Base-by-base conservation (phyloP, 2,888 invertebrate genomes). In the Pterobdella sp. region DNA sequence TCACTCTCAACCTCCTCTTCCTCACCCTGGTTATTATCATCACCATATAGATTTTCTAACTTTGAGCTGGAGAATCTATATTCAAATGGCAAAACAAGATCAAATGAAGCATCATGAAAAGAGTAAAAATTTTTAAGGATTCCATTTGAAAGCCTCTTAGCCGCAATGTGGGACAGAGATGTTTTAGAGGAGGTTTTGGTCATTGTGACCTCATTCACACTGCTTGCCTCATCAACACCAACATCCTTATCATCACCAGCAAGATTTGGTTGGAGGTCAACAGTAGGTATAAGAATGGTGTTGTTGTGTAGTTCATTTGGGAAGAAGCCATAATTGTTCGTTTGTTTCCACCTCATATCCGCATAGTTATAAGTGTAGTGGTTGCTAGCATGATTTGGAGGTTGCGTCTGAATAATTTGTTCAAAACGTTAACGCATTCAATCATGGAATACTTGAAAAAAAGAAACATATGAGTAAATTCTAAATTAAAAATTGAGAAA, bases 271-370 rank as follows among this genome's bases (percentile, higher is more conserved):
- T 7, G 49, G 18, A 78, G 75, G 74, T 79, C 79, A 42, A 78
- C 74, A 26, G 78, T 74, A 18, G 76, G 76, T 2, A 78, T 77
- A 75, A 79, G 72, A 75, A 78, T 78, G 64, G 72, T 56, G 29
- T 77, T 75, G 32, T 73, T 64, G 69, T 77, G 67, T 29, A 64
- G 67, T 22, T 32, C 22, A 64, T 79, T 78, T 14, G 78, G 79
- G 10, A 73, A 72, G 68, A 68, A 76, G 35, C 79, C 79, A 34
- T 75, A 73, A 69, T 77, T 75, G 18, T 74, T 76, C 14, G 78
- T 79, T 73, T 79, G 79, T n/a, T 74, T 72, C 78, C 79, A 79
- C 3, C 79, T 72, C 14, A 78, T 56, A 52, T 73, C 75, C 0
- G 78, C 73, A 66, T 73, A 77, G 26, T 76, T 75, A 34, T 68